These are phyloP conservation scores for Prinia subflava DNA, from an alignment of 2,113 vertebrate species.

Conservation along the genomic window DNA sequence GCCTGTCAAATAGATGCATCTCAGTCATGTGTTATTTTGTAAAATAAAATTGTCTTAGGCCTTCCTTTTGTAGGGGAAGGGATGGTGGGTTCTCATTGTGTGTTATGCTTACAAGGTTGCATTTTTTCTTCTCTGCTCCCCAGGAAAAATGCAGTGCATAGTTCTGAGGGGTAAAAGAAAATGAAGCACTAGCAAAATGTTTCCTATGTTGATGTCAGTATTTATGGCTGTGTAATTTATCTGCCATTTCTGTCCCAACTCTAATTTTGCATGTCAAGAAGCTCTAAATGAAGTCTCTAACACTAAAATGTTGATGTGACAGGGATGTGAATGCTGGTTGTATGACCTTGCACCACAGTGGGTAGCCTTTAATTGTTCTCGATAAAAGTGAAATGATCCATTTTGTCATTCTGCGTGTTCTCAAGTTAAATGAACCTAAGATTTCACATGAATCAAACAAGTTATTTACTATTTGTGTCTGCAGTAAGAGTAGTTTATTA, in stretches of 20 bases:
- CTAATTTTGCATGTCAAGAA: neutral
- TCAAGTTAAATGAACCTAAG: neutral
- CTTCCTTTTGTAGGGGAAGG: neutral
- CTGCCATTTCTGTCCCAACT: neutral
- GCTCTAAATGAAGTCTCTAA: neutral
- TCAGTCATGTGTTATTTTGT: neutral
- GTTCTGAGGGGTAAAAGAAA: neutral
- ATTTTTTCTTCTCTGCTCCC: neutral
- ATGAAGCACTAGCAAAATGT: neutral
- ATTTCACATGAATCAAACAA: neutral
- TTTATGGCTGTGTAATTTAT: neutral
- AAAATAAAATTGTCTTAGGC: neutral
- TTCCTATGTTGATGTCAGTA: neutral
- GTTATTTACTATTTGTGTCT: neutral
- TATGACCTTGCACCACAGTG: neutral
- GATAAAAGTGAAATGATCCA: neutral
- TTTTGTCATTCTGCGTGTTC: neutral
- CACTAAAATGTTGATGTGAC: neutral
- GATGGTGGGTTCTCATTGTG: neutral
- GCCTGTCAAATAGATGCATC: neutral
- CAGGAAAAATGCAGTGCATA: neutral
- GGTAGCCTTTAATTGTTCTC: neutral
- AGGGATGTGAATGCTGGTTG: neutral
- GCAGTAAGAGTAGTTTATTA: neutral
- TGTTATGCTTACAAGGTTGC: neutral